Evolutionary conservation across 2,113 vertebrate genomes (phyloP), one percentile per base, ranked within the genome.

Genomic region (Machaerirhynchus nigripectus): DNA sequence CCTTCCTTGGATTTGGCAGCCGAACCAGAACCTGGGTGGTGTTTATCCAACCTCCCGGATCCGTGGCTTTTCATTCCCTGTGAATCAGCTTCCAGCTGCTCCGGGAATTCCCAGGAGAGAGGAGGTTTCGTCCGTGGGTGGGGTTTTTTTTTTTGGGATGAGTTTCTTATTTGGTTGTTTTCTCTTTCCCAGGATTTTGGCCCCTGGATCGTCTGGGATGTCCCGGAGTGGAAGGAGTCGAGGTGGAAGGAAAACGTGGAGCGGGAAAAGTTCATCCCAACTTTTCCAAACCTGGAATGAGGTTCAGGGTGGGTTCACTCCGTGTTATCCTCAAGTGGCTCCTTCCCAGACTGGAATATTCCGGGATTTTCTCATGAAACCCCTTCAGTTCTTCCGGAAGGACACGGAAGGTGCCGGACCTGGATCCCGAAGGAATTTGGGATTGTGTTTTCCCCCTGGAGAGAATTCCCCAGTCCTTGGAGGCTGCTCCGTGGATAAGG

Each of bases 21-120:
- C 37, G n/a, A 31, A 7, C 31, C 75, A 89, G 68, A 69, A 61
- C 80, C 46, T 77, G 78, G 57, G 61, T 83, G 82, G 55, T 93
- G 63, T 88, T 96, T 82, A 1, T 37, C 52, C 65, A 65, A 88
- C 76, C 84, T 94, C 68, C 67, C 10, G 9, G 33, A 69, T 90
- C 78, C 39, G 12, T 64, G 44, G 61, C 11, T 90, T 82, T 84
- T 64, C 47, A 16, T 87, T 89, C 85, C 65, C 53, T 18, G 31
- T 82, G 65, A 93, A 68, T 57, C 78, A 79, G 14, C 65, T 91
- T 96, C 87, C 95, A 96, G 61, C 85, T 95, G 87, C 53, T 82
- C 82, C 31, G 20, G 40, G 37, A 93, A 93, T 91, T 61, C 90
- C 83, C 21, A 9, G n/a, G 90, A 84, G 71, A 47, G 35, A 31